Conservation (phyloP, 2,113 vertebrate genomes). For the Peucedramus taeniatus region DNA sequence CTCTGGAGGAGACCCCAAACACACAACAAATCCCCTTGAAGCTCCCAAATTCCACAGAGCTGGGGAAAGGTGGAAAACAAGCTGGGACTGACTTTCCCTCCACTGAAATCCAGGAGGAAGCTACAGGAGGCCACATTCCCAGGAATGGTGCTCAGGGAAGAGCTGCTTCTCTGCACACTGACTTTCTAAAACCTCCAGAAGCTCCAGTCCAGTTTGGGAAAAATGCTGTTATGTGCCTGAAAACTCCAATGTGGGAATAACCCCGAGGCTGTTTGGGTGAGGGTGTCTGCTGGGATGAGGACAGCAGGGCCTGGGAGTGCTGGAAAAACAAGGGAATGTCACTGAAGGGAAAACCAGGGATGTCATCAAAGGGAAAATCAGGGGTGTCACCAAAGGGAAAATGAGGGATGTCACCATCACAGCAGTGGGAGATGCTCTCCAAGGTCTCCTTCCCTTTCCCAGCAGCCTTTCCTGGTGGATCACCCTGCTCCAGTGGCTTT, state of each 20-base stretch:
- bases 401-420: background rate
- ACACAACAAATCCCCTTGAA: background rate
- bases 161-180: fast-evolving
- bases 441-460: fast-evolving
- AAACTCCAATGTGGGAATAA: background rate
- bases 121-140: background rate
- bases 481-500: background rate
- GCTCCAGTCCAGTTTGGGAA: background rate
- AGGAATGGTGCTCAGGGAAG: background rate
- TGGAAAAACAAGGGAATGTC: background rate
- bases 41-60: fast-evolving
- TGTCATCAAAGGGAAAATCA: background rate
- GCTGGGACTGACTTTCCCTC: fast-evolving
- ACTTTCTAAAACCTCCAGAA: background rate
- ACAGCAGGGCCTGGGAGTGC: background rate
- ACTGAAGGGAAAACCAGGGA: background rate
- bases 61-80: background rate
- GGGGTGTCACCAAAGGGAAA: background rate
- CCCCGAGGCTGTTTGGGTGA: too few relatives aligned
- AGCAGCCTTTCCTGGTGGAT: background rate
- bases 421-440: fast-evolving
- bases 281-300: background rate
- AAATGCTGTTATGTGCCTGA: fast-evolving
- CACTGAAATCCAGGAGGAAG: background rate
- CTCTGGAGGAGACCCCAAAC: background rate